A percentile compares a stretch with the other conserved stretches of the same genome.
Conservation (phyloP, 2,888 invertebrate species). For the Clistopyga incitator region DNA sequence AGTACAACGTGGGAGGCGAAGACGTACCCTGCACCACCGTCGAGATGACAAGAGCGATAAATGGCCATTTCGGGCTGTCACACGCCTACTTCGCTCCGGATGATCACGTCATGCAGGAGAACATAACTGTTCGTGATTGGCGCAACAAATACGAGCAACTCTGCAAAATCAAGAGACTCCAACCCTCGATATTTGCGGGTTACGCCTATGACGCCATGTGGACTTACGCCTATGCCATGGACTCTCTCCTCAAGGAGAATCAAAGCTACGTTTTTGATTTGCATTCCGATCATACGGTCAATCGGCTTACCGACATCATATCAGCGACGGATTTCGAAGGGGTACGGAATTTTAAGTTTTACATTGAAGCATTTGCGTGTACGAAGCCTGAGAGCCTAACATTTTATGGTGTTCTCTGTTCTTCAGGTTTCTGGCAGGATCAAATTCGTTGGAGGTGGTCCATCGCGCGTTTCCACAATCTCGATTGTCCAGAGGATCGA, state of each 20-base stretch:
- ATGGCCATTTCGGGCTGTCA: conserved; percentile 90
- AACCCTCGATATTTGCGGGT: conserved; percentile 88
- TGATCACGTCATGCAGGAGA: conserved; percentile 87
- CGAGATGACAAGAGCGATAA: conserved; percentile 88
- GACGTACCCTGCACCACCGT: conserved; percentile 87
- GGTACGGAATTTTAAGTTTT: conserved; percentile 80
- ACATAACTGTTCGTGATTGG: conserved; percentile 88
- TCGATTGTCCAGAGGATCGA: conserved; percentile 87
- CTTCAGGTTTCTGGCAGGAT: conserved; percentile 87
- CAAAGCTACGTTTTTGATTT: conserved; percentile 86
- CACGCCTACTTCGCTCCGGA: conserved; percentile 89
- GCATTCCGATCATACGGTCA: conserved; percentile 86
- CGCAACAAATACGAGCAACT: conserved; percentile 83
- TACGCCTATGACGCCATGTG: conserved; percentile 94
- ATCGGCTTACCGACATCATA: conserved; percentile 87
- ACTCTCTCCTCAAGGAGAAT: conserved; percentile 87
- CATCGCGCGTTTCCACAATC: conserved; percentile 88
- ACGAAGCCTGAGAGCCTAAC: background rate
- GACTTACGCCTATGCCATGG: conserved; percentile 90
- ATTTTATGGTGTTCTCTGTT: background rate
- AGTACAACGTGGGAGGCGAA: conserved; percentile 83
- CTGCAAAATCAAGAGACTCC: conserved; percentile 74
- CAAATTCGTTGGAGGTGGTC: conserved; percentile 88
- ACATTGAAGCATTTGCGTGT: background rate
- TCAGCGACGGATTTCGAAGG: conserved; percentile 90